Conservation (phyloP, 2,797 vertebrate species). For the Myotis planiceps region DNA sequence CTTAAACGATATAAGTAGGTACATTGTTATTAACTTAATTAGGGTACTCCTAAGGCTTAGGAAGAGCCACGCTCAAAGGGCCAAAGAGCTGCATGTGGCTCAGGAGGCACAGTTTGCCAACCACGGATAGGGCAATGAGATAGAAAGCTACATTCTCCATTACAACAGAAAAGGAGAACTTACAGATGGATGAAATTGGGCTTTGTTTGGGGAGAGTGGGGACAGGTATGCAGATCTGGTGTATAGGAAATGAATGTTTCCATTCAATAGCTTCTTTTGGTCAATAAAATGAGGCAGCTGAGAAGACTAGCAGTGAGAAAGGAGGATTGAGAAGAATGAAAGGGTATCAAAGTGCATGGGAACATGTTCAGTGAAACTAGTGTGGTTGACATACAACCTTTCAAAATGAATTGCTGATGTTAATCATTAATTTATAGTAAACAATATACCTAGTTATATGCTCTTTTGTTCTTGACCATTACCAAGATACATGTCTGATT, state of each 20-base stretch:
- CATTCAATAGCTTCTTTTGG: not conserved
- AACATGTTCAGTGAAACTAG: not conserved
- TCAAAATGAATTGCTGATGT: not conserved
- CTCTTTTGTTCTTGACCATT: not conserved
- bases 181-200: not conserved
- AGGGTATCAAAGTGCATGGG: not conserved
- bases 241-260: not conserved
- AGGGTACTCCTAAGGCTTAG: too few species aligned
- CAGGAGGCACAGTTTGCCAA: too few species aligned
- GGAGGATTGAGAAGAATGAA: not conserved
- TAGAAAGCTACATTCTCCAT: not conserved
- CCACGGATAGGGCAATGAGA: too few species aligned
- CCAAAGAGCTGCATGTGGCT: too few species aligned
- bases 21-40: too few species aligned
- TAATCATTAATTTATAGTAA: not conserved
- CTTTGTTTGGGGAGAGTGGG: not conserved
- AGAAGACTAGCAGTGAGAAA: not conserved
- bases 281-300: not conserved
- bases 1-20: too few species aligned
- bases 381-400: not conserved
- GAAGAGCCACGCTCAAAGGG: too few species aligned
- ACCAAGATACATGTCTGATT: not conserved
- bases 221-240: not conserved
- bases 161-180: not conserved
- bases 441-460: not conserved